Base-by-base conservation (phyloP, 2,797 vertebrate species). In the Phyllotis vaccarum region DNA sequence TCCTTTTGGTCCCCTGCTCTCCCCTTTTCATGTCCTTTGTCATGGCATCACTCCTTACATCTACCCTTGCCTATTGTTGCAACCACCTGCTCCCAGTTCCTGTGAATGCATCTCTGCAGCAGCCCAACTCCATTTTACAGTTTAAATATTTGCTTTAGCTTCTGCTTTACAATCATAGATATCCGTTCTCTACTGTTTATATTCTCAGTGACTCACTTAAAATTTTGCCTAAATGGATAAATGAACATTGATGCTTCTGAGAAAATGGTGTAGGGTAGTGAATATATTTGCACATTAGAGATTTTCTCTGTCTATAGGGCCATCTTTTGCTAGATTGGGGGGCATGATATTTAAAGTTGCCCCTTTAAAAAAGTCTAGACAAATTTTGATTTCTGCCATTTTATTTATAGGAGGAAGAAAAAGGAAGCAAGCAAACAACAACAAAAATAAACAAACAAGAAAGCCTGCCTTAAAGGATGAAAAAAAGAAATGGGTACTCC, bases 71-170 rank as follows among this genome's bases (percentile, higher is more conserved):
- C 83, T 34, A 22, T 68, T 82, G 31, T 74, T 66, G 79, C 0
- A 60, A 31, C 72, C 83, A 81, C 91, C 70, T 83, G 74, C 87
- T 95, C 52, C n/a, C 86, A 58, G 0, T 96, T 97, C 74, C 76
- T 97, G 89, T 34, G 34, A 98, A 96, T 89, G 94, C 91, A 97
- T 87, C 81, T 94, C 76, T 37, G 54, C 96, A 89, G 54, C 95
- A 91, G 74, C 75, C 76, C 80, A 83, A 96, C 95, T 98, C 83
- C 76, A 91, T 90, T 92, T 97, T 95, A 64, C 91, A 96, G 86
- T 96, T 98, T 94, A 97, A 97, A 97, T 97, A 98, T 97, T 98
- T 97, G 94, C 91, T 94, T 93, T 93, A 95, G 91, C 31, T 97
- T 97, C 68, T 91, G 12, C 75, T 98, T 95, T 92, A 81, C 72